A percentile compares a stretch with the other conserved stretches of the same genome.
Evolutionary conservation across 1,140 invertebrate genomes (phyloP).

Genomic region (Campoletis sonorensis): DNA sequence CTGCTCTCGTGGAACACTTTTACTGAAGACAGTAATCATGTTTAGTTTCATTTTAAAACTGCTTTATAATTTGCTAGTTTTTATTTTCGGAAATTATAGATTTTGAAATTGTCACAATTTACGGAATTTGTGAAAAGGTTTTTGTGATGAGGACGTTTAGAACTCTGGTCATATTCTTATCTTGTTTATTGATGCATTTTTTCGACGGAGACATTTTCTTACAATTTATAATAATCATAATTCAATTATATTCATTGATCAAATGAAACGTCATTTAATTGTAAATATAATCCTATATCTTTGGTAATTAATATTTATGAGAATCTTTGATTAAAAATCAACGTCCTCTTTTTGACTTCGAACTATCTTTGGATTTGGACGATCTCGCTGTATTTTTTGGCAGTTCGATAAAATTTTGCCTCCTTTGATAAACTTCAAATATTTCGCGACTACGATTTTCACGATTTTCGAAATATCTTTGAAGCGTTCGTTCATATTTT

Average conservation of each 20-base stretch:
- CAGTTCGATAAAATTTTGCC: slow-evolving; percentile 41
- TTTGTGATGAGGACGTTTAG: too few relatives aligned
- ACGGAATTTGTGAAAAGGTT: too few relatives aligned
- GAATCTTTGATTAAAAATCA: background rate
- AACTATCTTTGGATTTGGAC: slow-evolving; percentile 15
- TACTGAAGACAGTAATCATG: too few relatives aligned
- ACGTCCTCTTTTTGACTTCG: slow-evolving; percentile 14
- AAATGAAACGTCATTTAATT: too few relatives aligned
- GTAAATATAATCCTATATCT: too few relatives aligned
- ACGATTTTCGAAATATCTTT: slow-evolving; percentile 26
- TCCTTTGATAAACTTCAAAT: slow-evolving; percentile 38
- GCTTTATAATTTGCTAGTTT: too few relatives aligned
- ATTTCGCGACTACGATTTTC: slow-evolving; percentile 13
- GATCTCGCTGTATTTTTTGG: slow-evolving; percentile 6
- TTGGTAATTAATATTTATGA: background rate
- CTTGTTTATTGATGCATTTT: background rate
- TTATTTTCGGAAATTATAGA: too few relatives aligned
- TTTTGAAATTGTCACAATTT: too few relatives aligned
- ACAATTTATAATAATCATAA: background rate
- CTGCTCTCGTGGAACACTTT: background rate
- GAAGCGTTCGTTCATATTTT: slow-evolving; percentile 22
- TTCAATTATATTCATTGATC: too few relatives aligned
- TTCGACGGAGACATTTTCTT: background rate
- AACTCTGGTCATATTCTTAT: too few relatives aligned
- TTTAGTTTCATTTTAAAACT: too few relatives aligned